phyloP scores from a whole-genome alignment of 2,888 invertebrate genomes.

The Reticulitermes lucifugus region DNA sequence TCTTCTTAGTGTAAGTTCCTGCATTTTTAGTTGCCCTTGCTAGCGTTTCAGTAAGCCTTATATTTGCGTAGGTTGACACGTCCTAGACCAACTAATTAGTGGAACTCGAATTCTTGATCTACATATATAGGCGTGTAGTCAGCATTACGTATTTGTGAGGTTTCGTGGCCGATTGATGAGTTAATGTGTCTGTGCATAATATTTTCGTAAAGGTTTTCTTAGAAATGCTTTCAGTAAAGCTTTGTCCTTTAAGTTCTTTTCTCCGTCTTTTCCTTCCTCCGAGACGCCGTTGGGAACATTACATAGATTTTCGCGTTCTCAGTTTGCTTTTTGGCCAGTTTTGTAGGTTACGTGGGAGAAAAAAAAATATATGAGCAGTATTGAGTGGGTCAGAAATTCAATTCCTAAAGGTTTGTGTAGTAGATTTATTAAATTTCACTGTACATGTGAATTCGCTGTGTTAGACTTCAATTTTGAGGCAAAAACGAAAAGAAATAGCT shows the following conservation, averaged over 20 bases:
- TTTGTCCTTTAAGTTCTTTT: neutral
- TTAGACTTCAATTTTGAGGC: constrained; percentile 36
- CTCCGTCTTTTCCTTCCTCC: neutral
- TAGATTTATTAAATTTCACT: constrained; percentile 35
- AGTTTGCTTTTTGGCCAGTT: neutral
- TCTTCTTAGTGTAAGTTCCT: too few species aligned
- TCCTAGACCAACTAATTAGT: too few species aligned
- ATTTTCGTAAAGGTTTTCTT: neutral
- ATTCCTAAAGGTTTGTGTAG: constrained; percentile 7
- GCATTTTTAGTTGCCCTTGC: too few species aligned
- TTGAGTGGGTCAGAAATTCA: constrained; percentile 28
- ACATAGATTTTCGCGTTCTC: neutral
- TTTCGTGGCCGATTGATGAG: too few species aligned
- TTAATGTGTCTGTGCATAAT: neutral
- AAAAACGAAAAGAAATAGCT: constrained; percentile 14
- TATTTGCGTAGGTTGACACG: too few species aligned
- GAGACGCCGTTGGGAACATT: neutral
- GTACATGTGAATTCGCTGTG: constrained; percentile 32
- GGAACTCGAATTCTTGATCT: too few species aligned
- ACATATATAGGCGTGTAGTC: too few species aligned
- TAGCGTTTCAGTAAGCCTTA: too few species aligned
- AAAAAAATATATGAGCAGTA: constrained; percentile 14
- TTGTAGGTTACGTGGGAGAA: neutral
- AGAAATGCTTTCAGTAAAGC: neutral
- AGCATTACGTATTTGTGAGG: too few species aligned